These are phyloP conservation scores for Phataginus tricuspis DNA, from an alignment of 2,797 vertebrate genomes.

Conservation along the genomic window DNA sequence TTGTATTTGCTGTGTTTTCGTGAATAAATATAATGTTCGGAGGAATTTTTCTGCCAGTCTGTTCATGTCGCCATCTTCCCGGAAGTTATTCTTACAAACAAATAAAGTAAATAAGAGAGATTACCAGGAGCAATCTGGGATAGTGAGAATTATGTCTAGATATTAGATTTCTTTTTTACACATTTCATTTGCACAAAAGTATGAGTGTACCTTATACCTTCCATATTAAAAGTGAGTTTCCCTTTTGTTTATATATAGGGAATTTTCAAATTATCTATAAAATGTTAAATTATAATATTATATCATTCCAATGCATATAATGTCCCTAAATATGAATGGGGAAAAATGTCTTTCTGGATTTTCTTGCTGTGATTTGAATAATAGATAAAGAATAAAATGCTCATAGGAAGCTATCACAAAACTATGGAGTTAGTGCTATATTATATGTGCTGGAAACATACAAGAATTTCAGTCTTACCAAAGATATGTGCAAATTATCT, in stretches of 20 bases:
- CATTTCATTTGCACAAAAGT: neutral
- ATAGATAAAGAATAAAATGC: neutral
- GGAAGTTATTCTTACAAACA: conserved; percentile 4
- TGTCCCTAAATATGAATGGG: neutral
- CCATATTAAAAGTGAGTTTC: neutral
- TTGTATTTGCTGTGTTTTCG: too few species aligned
- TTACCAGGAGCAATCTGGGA: neutral
- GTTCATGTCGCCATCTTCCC: too few species aligned
- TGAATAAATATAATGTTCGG: too few species aligned
- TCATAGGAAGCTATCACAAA: neutral
- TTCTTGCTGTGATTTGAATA: neutral
- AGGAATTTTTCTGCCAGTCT: too few species aligned
- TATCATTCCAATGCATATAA: neutral
- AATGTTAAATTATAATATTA: neutral
- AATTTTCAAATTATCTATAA: neutral
- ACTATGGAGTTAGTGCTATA: neutral
- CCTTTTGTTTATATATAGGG: neutral
- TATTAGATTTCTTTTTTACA: neutral
- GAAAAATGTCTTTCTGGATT: neutral
- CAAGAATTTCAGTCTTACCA: neutral
- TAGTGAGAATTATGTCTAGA: neutral
- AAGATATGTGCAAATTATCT: neutral
- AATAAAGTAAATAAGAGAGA: neutral
- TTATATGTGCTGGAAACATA: neutral
- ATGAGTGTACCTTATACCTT: neutral